A percentile compares a stretch with the other conserved stretches of the same genome.
Evolutionary conservation across 2,797 vertebrate genomes (phyloP).

Genomic region (Characodon lateralis): DNA sequence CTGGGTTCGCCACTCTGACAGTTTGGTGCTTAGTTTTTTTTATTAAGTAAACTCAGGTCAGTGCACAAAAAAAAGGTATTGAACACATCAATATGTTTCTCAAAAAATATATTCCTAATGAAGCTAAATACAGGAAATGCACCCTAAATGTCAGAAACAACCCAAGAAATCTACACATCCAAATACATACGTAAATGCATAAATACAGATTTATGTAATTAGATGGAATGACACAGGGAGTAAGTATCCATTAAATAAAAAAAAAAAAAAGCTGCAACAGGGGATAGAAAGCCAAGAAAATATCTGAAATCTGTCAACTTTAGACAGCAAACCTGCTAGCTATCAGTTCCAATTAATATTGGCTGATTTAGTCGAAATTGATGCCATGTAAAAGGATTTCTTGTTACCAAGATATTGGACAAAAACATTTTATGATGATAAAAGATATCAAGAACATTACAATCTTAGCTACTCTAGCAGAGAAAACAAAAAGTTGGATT

Average conservation of each 20-base stretch:
- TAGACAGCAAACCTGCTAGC: background rate
- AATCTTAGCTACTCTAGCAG: background rate
- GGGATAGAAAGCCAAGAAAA: background rate
- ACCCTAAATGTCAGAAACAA: background rate
- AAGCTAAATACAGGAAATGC: background rate
- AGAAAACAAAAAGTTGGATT: no score
- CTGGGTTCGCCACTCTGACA: slow-evolving; percentile 38
- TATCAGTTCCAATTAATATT: background rate
- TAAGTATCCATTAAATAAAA: background rate
- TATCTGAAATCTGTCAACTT: background rate
- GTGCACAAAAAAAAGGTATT: background rate
- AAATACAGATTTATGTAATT: background rate
- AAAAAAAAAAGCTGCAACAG: background rate
- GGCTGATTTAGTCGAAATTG: background rate
- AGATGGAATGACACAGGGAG: background rate
- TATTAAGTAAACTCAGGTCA: background rate
- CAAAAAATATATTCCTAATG: background rate
- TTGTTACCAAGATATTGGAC: background rate
- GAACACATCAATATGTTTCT: background rate
- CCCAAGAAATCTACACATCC: background rate
- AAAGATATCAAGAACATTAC: background rate
- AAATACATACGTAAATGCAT: background rate
- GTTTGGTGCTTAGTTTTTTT: background rate
- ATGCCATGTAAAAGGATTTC: background rate
- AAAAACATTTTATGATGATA: background rate